Conservation (phyloP, 2,797 vertebrate genomes). For the Moxostoma hubbsi region DNA sequence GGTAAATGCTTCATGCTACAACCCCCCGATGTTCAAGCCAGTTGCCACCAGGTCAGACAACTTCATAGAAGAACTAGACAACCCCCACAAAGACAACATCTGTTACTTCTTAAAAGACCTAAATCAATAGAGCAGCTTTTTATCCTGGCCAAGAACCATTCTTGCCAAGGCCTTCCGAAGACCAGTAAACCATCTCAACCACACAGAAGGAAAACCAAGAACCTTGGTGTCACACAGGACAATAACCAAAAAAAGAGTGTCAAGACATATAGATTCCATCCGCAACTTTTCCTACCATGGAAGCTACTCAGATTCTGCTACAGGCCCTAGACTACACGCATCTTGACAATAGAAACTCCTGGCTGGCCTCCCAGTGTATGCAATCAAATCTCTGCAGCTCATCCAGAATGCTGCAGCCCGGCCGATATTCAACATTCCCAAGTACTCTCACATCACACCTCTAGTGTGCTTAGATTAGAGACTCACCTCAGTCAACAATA, state of each 20-base stretch:
- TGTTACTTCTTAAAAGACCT: no score
- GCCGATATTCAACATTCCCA: neutral
- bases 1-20: no score
- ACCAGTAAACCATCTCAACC: slow-evolving; percentile 1
- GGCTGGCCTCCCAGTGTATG: neutral
- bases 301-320: neutral
- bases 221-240: slow-evolving; percentile 4
- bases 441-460: neutral
- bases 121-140: neutral
- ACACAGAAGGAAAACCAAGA: slow-evolving; percentile 2
- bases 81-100: no score
- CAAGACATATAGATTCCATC: neutral
- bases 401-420: neutral
- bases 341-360: neutral
- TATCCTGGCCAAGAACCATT: neutral
- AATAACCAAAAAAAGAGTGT: neutral
- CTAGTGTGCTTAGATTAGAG: no score
- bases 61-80: no score
- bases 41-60: no score
- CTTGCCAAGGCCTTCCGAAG: slow-evolving; percentile 10
- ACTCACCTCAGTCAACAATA: no score
- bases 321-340: neutral
- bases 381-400: neutral
- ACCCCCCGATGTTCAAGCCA: no score
- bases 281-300: slow-evolving; percentile 2